Conservation (phyloP, 2,888 invertebrate species). For the Ernsta delagoae region DNA sequence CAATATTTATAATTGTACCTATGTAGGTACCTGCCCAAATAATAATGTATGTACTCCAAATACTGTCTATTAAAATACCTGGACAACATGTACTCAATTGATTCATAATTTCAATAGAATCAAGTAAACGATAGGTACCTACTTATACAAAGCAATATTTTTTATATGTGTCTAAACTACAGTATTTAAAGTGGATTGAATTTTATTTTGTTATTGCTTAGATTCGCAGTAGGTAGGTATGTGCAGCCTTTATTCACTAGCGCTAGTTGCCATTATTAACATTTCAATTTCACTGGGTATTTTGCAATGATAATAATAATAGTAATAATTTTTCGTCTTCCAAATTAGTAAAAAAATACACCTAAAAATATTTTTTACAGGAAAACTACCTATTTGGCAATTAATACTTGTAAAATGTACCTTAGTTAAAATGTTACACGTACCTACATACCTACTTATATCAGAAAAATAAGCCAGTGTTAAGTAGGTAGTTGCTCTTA, state of each 20-base stretch:
- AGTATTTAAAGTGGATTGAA: constrained; percentile 10
- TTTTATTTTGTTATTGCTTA: constrained; percentile 8
- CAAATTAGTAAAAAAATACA: too few species aligned
- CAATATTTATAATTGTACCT: background rate
- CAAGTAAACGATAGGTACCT: too few species aligned
- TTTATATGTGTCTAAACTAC: constrained; percentile 3
- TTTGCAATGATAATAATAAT: constrained; percentile 35
- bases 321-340: constrained; percentile 41
- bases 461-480: background rate
- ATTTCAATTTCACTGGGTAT: constrained; percentile 24
- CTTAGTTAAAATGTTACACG: too few species aligned
- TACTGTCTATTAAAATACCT: too few species aligned
- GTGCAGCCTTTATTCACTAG: constrained; percentile 2
- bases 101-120: too few species aligned
- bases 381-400: background rate
- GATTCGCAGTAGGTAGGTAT: too few species aligned
- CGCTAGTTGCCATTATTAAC: constrained; percentile 15
- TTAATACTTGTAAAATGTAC: background rate
- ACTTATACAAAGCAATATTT: background rate
- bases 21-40: too few species aligned
- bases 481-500: background rate
- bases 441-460: too few species aligned
- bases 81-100: too few species aligned
- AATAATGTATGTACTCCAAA: too few species aligned
- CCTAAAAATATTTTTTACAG: too few species aligned